phyloP scores from a whole-genome alignment of 1,140 invertebrate species.

The Drosophila leontia region DNA sequence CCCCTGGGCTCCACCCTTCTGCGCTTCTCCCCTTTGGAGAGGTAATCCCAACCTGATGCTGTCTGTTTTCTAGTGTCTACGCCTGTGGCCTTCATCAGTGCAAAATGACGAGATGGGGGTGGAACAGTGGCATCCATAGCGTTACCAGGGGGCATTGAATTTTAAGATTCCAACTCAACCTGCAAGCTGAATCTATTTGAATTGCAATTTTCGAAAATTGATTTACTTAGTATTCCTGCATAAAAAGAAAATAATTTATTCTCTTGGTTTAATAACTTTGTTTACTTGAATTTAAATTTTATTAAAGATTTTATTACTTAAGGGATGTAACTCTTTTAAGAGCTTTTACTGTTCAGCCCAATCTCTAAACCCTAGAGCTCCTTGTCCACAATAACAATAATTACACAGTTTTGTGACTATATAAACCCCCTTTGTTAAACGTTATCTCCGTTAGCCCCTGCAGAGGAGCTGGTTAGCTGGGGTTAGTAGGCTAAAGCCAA shows the following conservation, averaged over 20 bases:
- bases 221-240: slow-evolving; percentile 2
- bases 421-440: slow-evolving; percentile 14
- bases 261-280: not conserved
- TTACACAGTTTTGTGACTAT: slow-evolving; percentile 18
- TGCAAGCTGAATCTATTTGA: slow-evolving; percentile 3
- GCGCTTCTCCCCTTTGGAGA: slow-evolving; percentile 22
- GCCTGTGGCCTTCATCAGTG: slow-evolving; percentile 39
- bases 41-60: slow-evolving; percentile 79
- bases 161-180: not conserved
- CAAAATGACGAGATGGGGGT: slow-evolving; percentile 23
- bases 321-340: not conserved
- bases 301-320: too few species aligned
- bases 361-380: not conserved
- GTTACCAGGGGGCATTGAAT: not conserved
- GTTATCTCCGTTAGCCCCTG: slow-evolving; percentile 29
- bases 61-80: slow-evolving; percentile 74
- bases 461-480: not conserved
- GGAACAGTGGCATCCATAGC: slow-evolving; percentile 13
- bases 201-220: slow-evolving; percentile 14
- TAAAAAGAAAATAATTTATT: not conserved
- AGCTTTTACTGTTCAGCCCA: not conserved
- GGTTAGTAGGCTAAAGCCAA: slow-evolving; percentile 32
- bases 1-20: not conserved
- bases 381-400: slow-evolving; percentile 7
- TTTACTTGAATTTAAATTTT: not conserved